Conservation (phyloP, 2,888 invertebrate species). For the Archips crataeganus region DNA sequence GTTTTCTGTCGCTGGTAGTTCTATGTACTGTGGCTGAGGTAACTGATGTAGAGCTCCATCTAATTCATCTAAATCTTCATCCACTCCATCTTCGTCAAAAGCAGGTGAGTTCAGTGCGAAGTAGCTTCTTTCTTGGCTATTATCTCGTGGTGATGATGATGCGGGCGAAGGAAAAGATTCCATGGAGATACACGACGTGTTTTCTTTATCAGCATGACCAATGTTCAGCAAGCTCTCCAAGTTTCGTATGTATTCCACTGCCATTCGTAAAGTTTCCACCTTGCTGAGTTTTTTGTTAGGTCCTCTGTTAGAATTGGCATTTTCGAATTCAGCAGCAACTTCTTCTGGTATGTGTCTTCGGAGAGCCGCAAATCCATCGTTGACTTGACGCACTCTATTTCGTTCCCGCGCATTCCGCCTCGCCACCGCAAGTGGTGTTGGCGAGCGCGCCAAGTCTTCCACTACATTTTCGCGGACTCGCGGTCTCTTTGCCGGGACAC, state of each 20-base stretch:
- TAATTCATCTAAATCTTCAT: constrained; percentile 71
- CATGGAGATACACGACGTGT: constrained; percentile 70
- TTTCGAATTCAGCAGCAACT: constrained; percentile 90
- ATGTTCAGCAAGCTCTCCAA: constrained; percentile 91
- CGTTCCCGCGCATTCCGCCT: constrained; percentile 96
- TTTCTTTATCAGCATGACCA: constrained; percentile 86
- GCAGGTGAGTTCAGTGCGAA: constrained; percentile 77
- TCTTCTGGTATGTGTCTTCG: constrained; percentile 95
- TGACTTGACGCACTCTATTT: constrained; percentile 96
- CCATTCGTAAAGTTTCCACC: constrained; percentile 95
- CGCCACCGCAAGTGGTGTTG: constrained; percentile 93
- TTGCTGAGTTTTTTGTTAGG: constrained; percentile 93
- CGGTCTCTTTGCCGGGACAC: constrained; percentile 67
- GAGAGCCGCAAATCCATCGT: constrained; percentile 95
- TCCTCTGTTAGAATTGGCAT: constrained; percentile 88
- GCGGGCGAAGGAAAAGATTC: constrained; percentile 83
- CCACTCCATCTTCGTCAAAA: constrained; percentile 76
- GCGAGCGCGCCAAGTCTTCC: constrained; percentile 81
- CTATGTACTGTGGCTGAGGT: constrained; percentile 85
- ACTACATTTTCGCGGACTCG: constrained; percentile 75
- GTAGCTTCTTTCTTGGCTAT: constrained; percentile 83
- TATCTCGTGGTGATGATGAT: constrained; percentile 80
- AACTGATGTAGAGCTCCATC: constrained; percentile 77
- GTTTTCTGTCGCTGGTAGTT: constrained; percentile 86
- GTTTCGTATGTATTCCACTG: constrained; percentile 95